Percentiles rank a stretch among this genome's conserved stretches.
Conservation (phyloP, 1,140 invertebrate species). For the Mactra quadrangularis region DNA sequence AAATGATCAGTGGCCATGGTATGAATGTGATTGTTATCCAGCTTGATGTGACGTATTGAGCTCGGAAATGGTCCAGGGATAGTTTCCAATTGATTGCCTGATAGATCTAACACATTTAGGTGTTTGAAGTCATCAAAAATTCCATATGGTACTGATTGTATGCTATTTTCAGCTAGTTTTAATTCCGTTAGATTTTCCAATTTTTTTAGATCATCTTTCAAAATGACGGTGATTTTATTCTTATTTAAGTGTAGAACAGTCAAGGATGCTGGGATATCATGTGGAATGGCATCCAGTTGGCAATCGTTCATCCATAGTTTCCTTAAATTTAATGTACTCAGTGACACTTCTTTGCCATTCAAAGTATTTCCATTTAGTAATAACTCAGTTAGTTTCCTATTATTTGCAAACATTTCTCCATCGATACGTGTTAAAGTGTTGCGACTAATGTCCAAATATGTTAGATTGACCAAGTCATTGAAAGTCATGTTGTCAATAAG, state of each 20-base stretch:
- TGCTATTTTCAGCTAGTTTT: slow-evolving; percentile 91
- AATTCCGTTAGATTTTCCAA: slow-evolving; percentile 92
- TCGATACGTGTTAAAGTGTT: slow-evolving; percentile 89
- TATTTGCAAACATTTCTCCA: slow-evolving; percentile 89
- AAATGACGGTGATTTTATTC: slow-evolving; percentile 89
- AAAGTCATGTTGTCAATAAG: slow-evolving; percentile 86
- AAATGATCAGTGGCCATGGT: slow-evolving; percentile 59
- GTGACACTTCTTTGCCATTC: slow-evolving; percentile 21
- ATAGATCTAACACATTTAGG: slow-evolving; percentile 4
- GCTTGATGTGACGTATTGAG: slow-evolving; percentile 88
- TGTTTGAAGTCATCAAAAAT: slow-evolving; percentile 92
- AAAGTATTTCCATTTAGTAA: slow-evolving; percentile 86
- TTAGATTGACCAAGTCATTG: slow-evolving; percentile 87
- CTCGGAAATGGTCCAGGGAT: slow-evolving; percentile 40
- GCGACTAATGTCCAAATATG: slow-evolving; percentile 91
- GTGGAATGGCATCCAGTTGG: slow-evolving; percentile 91
- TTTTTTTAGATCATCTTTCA: slow-evolving; percentile 93
- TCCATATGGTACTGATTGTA: slow-evolving; percentile 91
- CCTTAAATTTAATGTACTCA: slow-evolving; percentile 88
- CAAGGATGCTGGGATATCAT: slow-evolving; percentile 92
- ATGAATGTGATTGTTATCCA: slow-evolving; percentile 88
- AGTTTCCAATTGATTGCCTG: background rate
- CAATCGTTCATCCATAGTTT: slow-evolving; percentile 86
- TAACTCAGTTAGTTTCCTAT: slow-evolving; percentile 90
- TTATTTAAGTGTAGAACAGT: slow-evolving; percentile 90